These are phyloP conservation scores for Amiota communis DNA, from an alignment of 2,888 invertebrate genomes.

Conservation along the genomic window DNA sequence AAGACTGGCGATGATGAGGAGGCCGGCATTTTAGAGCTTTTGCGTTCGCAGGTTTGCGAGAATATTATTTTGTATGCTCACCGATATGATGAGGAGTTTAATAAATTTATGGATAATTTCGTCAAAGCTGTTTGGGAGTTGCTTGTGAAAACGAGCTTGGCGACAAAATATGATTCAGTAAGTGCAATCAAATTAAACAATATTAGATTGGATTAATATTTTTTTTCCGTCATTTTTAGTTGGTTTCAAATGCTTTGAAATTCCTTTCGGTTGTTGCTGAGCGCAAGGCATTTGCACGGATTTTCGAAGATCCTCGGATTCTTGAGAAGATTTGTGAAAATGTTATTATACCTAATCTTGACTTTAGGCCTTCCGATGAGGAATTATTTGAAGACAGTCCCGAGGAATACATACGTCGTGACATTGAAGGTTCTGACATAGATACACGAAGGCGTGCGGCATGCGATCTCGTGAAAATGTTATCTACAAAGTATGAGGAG, in stretches of 20 bases:
- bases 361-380: conserved; percentile 94
- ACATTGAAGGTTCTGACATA: conserved; percentile 98
- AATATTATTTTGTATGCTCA: conserved; percentile 95
- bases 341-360: conserved; percentile 98
- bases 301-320: conserved; percentile 91
- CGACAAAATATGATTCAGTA: conserved; percentile 93
- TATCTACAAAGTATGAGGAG: conserved; percentile 93
- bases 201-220: background rate
- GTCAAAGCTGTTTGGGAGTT: conserved; percentile 96
- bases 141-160: conserved; percentile 86
- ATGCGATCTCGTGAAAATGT: conserved; percentile 94
- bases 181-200: conserved; percentile 55
- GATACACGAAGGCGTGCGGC: conserved; percentile 97
- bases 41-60: conserved; percentile 97
- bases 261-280: conserved; percentile 97
- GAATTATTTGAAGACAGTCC: conserved; percentile 98
- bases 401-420: conserved; percentile 95
- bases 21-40: conserved; percentile 89
- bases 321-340: conserved; percentile 95
- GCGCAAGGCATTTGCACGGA: conserved; percentile 86
- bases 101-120: conserved; percentile 89
- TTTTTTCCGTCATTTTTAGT: conserved; percentile 75
- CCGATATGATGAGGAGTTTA: conserved; percentile 98
- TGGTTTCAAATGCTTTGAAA: conserved; percentile 96
- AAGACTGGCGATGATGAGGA: conserved; percentile 88